These are phyloP conservation scores for Lathamus discolor DNA, from an alignment of 2,113 vertebrate species.

Conservation along the genomic window DNA sequence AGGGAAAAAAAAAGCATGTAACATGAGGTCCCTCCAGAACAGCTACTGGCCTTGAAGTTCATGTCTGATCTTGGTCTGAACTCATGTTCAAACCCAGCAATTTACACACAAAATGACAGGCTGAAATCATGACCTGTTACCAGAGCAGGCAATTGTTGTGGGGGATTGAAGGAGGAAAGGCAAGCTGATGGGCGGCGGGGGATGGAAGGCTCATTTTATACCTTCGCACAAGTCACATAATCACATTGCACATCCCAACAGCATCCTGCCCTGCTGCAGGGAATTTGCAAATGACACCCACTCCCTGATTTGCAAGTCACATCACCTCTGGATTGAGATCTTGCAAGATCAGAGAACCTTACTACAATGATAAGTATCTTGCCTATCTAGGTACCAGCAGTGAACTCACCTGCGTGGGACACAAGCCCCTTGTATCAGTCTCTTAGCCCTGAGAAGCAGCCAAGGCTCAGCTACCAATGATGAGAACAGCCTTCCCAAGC, in stretches of 20 bases:
- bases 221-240: neutral
- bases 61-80: slow-evolving; percentile 11
- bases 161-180: neutral
- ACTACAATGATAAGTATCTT: neutral
- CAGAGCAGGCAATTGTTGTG: neutral
- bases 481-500: neutral
- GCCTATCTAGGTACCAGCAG: neutral
- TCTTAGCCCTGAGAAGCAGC: neutral
- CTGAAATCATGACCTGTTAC: slow-evolving; percentile 2
- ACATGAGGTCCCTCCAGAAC: neutral
- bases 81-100: neutral
- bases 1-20: neutral
- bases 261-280: slow-evolving; percentile 30
- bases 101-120: neutral
- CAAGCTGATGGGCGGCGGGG: neutral
- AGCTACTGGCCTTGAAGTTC: neutral
- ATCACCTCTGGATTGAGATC: slow-evolving; percentile 11
- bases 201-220: neutral
- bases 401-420: fast-evolving
- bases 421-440: neutral
- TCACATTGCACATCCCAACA: neutral
- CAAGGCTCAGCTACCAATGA: neutral
- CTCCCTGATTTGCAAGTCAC: slow-evolving; percentile 58
- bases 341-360: neutral
- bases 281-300: slow-evolving; percentile 47